These are phyloP conservation scores for Petroica traversi DNA, from an alignment of 2,113 vertebrate species.

Conservation along the genomic window DNA sequence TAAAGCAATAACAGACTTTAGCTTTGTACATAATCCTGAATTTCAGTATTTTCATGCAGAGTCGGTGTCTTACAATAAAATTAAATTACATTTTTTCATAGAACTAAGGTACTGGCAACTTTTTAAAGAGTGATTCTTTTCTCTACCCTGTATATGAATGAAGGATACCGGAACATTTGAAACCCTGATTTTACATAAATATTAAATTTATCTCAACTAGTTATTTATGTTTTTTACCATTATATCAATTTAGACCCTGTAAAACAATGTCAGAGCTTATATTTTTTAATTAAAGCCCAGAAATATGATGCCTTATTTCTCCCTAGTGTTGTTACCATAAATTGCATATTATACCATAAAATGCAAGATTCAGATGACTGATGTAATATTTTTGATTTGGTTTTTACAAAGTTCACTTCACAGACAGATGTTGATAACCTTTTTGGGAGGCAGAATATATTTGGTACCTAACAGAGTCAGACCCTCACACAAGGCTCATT, in stretches of 20 bases:
- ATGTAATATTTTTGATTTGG: too few relatives aligned
- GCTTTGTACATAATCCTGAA: not conserved
- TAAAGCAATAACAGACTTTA: constrained; percentile 3
- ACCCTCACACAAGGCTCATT: accelerated
- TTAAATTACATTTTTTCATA: not conserved
- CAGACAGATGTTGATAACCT: not conserved
- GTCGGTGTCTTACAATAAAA: not conserved
- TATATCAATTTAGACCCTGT: not conserved
- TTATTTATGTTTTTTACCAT: not conserved
- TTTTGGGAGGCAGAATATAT: not conserved
- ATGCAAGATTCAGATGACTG: not conserved
- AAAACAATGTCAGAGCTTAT: not conserved
- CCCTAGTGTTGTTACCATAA: not conserved
- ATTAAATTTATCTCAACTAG: not conserved
- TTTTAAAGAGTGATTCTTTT: not conserved
- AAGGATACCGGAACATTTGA: not conserved
- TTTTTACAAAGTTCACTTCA: not conserved
- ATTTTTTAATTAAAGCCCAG: not conserved
- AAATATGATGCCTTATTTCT: not conserved
- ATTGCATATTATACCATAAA: not conserved
- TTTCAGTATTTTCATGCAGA: not conserved
- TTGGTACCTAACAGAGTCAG: not conserved
- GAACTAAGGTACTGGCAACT: not conserved
- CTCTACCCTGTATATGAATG: not conserved
- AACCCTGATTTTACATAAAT: not conserved